Conservation (phyloP, 2,797 vertebrate genomes). For the Rhabdomys pumilio region DNA sequence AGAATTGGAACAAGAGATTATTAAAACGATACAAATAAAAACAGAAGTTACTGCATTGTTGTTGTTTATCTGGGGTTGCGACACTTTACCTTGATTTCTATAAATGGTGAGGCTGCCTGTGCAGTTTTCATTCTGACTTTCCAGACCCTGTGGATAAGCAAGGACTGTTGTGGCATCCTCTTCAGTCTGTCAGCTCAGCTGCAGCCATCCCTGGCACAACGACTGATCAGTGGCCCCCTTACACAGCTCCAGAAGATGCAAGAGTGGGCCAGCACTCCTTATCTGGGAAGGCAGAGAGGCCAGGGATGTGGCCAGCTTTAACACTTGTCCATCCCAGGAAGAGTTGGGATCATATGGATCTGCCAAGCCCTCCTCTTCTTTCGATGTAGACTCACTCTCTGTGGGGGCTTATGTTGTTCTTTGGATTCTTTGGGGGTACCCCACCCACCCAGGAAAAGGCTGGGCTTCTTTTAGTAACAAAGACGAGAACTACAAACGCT, state of each 20-base stretch:
- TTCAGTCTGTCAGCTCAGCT: not conserved
- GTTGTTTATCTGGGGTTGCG: not conserved
- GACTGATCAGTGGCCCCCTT: not conserved
- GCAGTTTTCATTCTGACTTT: rapidly evolving
- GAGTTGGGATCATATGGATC: rapidly evolving
- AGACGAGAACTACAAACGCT: constrained; percentile 35
- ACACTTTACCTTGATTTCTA: not conserved
- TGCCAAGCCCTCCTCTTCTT: no score
- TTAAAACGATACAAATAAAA: not conserved
- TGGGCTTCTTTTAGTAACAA: constrained; percentile 31
- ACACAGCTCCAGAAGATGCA: not conserved
- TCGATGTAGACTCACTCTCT: not conserved
- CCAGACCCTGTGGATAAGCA: rapidly evolving
- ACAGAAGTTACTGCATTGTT: not conserved
- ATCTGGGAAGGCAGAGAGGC: rapidly evolving
- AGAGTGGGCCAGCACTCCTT: not conserved
- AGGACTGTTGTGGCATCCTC: not conserved
- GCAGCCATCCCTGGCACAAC: not conserved
- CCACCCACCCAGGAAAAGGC: rapidly evolving
- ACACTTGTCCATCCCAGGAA: not conserved
- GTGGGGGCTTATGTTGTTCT: rapidly evolving
- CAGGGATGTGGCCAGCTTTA: not conserved
- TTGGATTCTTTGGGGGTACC: not conserved
- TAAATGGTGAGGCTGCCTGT: not conserved
- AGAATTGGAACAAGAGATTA: not conserved